These are phyloP conservation scores for Luffia ferchaultella DNA, from an alignment of 2,888 invertebrate species.

Conservation along the genomic window DNA sequence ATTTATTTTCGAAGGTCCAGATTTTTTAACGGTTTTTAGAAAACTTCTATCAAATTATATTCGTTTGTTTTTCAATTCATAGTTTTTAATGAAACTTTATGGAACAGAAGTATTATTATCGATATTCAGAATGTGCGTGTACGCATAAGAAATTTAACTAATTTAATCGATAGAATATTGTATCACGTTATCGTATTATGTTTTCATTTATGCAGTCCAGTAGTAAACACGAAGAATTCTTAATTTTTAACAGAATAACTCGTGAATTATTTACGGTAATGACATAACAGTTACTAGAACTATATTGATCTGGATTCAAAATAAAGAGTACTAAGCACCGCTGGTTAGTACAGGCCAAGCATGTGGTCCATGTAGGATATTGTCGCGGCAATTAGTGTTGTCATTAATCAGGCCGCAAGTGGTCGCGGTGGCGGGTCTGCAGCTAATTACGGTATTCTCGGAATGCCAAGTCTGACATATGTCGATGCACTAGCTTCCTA, in stretches of 20 bases:
- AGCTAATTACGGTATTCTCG: conserved; percentile 24
- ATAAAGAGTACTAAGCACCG: background rate
- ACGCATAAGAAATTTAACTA: too few species aligned
- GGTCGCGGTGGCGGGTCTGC: conserved; percentile 19
- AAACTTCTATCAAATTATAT: background rate
- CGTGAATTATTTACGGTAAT: background rate
- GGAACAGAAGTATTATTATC: too few species aligned
- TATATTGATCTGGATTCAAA: too few species aligned
- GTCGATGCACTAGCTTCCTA: conserved; percentile 2
- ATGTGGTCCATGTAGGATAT: too few species aligned
- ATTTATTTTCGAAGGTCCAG: background rate
- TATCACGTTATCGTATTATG: too few species aligned
- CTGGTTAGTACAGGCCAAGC: background rate
- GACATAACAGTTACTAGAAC: background rate
- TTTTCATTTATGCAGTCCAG: background rate
- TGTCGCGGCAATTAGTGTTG: conserved; percentile 30
- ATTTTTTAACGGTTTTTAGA: background rate
- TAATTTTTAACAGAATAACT: background rate
- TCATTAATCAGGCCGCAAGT: conserved; percentile 43
- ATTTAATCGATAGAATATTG: too few species aligned
- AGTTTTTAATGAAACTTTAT: too few species aligned
- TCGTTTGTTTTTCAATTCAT: too few species aligned
- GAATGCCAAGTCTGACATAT: conserved; percentile 12
- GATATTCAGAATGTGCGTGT: too few species aligned
- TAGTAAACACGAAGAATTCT: too few species aligned